Base-by-base conservation (phyloP, 2,113 vertebrate genomes). In the Amphiprion percula region DNA sequence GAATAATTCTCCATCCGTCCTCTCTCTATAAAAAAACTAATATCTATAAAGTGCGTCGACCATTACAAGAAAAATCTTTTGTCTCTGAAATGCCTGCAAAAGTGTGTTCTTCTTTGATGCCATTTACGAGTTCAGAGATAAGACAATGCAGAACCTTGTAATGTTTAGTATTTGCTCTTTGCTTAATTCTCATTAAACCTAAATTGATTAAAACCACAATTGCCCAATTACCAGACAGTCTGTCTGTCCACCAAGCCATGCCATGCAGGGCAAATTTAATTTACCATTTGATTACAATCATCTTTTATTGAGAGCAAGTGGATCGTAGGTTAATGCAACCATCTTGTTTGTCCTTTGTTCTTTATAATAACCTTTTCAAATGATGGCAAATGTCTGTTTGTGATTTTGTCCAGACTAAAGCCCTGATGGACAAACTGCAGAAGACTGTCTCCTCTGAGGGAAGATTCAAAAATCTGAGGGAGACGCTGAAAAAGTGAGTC, bases 361-460 rank as follows among this genome's bases (percentile, higher is more conserved):
- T 41, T 65, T 12, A 26, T 30, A 17, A 37, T 60, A 17, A 41
- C 46, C 9, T 39, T 46, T 72, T 47, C 1, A 71, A 68, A 61
- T 28, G 1, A 37, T 47, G 71, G 50, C 26, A 11, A 74, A 30
- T 60, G 7, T 67, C 5, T 62, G 30, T 79, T 73, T 91, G 68
- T 74, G 47, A 79, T 94, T 80, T 92, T 87, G 61, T 68, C 10
- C 85, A 99, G 98, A 95, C 96, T 60, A 99, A 97, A 95, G 98
- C 97, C 60, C 94, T 99, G 71, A 98, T 99, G 97, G 98, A 99
- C 91, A 99, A 99, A 91, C 96, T 99, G 79, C 98, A 99, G 93
- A 99, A 99, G 93, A 99, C 95, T 0, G 96, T 99, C 75, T 99
- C 98, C 39, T 99, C 98, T 44, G 98, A 99, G 93, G 98, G 98